Base-by-base conservation (phyloP, 2,888 invertebrate species). In the Endotricha flammealis region DNA sequence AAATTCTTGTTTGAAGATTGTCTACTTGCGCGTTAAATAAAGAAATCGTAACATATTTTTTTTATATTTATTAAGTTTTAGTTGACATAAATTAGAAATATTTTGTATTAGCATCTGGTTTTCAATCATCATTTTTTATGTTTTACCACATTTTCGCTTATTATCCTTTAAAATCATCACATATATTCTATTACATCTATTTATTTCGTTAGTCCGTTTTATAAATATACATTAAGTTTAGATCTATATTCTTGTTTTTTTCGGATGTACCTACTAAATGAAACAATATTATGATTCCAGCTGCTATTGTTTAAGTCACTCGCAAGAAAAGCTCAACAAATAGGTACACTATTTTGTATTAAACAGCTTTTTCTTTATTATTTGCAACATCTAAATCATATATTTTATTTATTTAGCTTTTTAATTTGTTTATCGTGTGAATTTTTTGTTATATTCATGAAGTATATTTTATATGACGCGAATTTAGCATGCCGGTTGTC, bases 251-350 rank as follows among this genome's bases (percentile, higher is more conserved):
- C n/a, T n/a, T n/a, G n/a, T n/a, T n/a, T n/a, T n/a, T n/a, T n/a
- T n/a, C 29, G 46, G 43, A 50, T 64, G 61, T 71, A 64, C 57
- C 63, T 57, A 79, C 67, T 80, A 76, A 80, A 79, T 42, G 29
- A 46, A 46, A 42, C 42, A 57, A 63, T 68, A 57, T 83, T 82
- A 56, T 74, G 54, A 61, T 86, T 86, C 62, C 86, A 86, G 86
- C 85, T 86, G 86, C 85, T 86, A 85, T 86, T 86, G 86, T 64
- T 81, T 86, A 82, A 86, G 82, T 80, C 86, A 86, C 82, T 76
- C 82, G 59, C 74, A 74, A 79, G 83, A 83, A 73, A 78, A 70
- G 53, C 72, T 68, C 82, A 58, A 61, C 68, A 77, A 85, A 82
- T 86, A 86, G 86, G 86, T 86, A 86, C 80, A 82, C 64, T 59